These are phyloP conservation scores for Heliocidaris erythrogramma DNA, from an alignment of 35 echinoderm and acorn worm species.

Conservation along the genomic window DNA sequence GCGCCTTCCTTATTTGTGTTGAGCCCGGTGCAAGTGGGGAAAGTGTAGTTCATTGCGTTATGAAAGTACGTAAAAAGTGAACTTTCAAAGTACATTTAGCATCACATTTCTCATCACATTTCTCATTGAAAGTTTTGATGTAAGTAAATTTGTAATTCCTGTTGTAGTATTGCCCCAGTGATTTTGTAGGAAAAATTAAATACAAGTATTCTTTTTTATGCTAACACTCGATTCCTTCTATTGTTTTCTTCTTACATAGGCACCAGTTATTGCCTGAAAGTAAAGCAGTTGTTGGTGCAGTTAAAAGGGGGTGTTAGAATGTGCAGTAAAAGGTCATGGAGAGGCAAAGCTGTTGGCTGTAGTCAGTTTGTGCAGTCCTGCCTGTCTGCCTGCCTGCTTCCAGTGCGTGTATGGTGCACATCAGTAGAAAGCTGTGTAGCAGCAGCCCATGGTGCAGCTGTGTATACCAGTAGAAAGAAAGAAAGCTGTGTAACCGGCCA, in stretches of 20 bases:
- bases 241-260: slow-evolving; percentile 48
- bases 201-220: background rate
- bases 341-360: slow-evolving; percentile 46
- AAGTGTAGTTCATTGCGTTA: background rate
- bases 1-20: background rate
- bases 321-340: background rate
- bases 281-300: slow-evolving; percentile 49
- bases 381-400: slow-evolving; percentile 19
- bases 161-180: background rate
- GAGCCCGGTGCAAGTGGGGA: background rate
- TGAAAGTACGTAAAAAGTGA: background rate
- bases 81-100: too few relatives aligned
- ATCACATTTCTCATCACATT: background rate
- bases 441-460: background rate
- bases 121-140: background rate
- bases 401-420: slow-evolving; percentile 20
- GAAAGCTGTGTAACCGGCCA: background rate
- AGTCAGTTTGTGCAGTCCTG: slow-evolving; percentile 33
- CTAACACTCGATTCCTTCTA: slow-evolving; percentile 27
- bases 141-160: background rate
- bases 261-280: slow-evolving; percentile 49
- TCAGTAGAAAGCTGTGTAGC: slow-evolving; percentile 12
- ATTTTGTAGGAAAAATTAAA: background rate
- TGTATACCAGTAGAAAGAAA: slow-evolving; percentile 7
- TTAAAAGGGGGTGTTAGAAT: slow-evolving; percentile 35